Evolutionary conservation across 1,140 invertebrate genomes (phyloP).

Genomic region (Luehdorfia chinensis): DNA sequence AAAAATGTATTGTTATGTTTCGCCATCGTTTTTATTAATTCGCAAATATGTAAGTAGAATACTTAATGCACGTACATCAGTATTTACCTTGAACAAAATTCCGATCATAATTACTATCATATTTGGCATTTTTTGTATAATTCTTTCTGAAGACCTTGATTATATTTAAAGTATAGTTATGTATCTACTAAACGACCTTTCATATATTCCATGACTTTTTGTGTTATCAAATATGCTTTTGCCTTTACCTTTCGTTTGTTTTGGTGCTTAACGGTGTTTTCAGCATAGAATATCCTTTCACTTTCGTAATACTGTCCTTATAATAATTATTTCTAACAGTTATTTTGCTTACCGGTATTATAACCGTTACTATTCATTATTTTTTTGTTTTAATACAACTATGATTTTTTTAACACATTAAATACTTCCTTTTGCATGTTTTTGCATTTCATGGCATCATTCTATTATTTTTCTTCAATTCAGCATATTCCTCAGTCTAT

Average conservation of each 20-base stretch:
- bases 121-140: slow-evolving; percentile 18
- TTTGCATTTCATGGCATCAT: no score
- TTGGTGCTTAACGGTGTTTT: no score
- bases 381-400: no score
- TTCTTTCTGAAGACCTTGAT: slow-evolving; percentile 37
- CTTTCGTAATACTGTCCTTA: slow-evolving; percentile 25
- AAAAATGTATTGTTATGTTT: slow-evolving; percentile 44
- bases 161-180: slow-evolving; percentile 26
- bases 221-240: slow-evolving; percentile 4
- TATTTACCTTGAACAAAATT: not conserved
- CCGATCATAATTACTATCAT: slow-evolving; percentile 5
- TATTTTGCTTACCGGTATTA: not conserved
- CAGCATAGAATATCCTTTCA: slow-evolving; percentile 35
- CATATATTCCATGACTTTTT: not conserved
- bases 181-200: not conserved
- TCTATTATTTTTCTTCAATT: no score
- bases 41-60: slow-evolving; percentile 50
- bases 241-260: slow-evolving; percentile 2
- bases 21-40: slow-evolving; percentile 33
- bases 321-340: slow-evolving; percentile 10
- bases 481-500: no score
- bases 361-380: no score
- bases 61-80: slow-evolving; percentile 1
- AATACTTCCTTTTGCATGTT: no score
- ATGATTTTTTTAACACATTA: no score